Conservation (phyloP, 2,888 invertebrate genomes). For the Aphodius sticticus region DNA sequence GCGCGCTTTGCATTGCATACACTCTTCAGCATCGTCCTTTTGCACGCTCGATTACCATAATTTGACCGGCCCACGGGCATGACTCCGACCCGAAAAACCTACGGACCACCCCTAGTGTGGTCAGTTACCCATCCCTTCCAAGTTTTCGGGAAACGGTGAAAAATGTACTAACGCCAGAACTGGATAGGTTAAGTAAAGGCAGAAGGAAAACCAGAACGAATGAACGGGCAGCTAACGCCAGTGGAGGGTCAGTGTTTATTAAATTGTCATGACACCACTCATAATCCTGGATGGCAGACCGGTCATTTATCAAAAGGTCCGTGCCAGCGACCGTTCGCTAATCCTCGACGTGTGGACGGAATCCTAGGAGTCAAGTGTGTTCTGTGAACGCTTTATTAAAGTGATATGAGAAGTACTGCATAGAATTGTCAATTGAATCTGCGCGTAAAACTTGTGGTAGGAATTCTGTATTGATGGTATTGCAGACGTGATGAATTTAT, state of each 20-base stretch:
- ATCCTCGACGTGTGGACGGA: conserved; percentile 16
- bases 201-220: background rate
- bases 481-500: too few species aligned
- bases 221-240: background rate
- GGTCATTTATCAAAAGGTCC: conserved; percentile 50
- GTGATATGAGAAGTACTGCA: background rate
- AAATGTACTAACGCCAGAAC: background rate
- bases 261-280: conserved; percentile 46
- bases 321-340: conserved; percentile 14
- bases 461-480: too few species aligned
- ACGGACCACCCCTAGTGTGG: background rate
- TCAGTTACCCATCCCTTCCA: background rate
- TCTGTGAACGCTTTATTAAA: conserved; percentile 14
- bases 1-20: too few species aligned
- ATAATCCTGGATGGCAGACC: conserved; percentile 47
- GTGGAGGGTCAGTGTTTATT: conserved; percentile 45
- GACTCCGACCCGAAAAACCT: background rate
- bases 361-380: conserved; percentile 20
- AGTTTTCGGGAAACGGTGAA: conserved; percentile 4
- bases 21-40: background rate
- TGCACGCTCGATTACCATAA: background rate
- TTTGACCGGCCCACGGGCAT: background rate
- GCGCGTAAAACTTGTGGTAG: too few species aligned
- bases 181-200: background rate
- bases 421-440: too few species aligned